Evolutionary conservation across 2,888 invertebrate species (phyloP).

Genomic region (Xestia c-nigrum): DNA sequence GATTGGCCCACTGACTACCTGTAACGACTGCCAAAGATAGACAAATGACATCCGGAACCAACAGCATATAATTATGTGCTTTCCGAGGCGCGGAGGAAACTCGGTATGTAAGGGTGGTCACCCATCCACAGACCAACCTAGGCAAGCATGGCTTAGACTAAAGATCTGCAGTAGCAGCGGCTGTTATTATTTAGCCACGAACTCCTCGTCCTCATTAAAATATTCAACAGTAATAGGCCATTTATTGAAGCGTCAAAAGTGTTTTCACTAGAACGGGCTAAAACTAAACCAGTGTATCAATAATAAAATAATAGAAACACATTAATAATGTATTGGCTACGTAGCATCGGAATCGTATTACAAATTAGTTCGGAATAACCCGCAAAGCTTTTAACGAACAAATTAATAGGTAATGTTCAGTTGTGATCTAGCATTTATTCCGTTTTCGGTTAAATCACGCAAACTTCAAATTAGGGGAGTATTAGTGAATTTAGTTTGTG

Average conservation of each 20-base stretch:
- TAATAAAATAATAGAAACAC: constrained; percentile 16
- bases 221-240: neutral
- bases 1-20: no score
- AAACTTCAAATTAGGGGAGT: constrained; percentile 34
- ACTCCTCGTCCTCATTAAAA: neutral
- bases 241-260: neutral
- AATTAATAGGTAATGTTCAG: constrained; percentile 41
- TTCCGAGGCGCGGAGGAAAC: no score
- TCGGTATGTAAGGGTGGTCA: no score
- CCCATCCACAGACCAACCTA: no score
- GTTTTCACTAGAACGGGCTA: neutral
- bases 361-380: constrained; percentile 35
- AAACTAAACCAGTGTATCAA: neutral
- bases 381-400: constrained; percentile 46
- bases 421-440: constrained; percentile 6
- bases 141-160: no score
- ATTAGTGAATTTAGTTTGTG: constrained; percentile 5
- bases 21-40: no score
- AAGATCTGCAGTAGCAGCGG: no score
- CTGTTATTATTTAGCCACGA: no score
- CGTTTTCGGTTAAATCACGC: constrained; percentile 33
- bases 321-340: constrained; percentile 20
- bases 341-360: constrained; percentile 11
- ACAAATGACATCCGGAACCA: no score
- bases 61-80: no score